Evolutionary conservation across 1,140 invertebrate species (phyloP), one percentile per base, ranked within the genome.

Genomic region (Philopotamus ludificatus): DNA sequence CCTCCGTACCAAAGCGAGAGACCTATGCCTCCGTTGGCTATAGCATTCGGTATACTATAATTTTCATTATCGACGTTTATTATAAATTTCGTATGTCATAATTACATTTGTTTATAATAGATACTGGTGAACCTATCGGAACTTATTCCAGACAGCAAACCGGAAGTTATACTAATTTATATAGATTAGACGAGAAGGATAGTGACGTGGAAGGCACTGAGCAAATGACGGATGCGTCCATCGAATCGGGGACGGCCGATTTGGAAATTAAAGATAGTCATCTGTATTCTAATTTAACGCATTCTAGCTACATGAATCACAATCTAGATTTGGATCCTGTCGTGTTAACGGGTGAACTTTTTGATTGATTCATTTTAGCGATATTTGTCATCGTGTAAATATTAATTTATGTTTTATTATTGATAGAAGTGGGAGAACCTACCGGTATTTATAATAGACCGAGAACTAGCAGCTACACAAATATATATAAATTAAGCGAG

Each of bases 251-350:
- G 18, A 28, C 18, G 45, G 34, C 42, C 8, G 54, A 45, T 2
- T 9, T 53, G 15, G 61, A 67, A n/a, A 25, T 15, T 25, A 47
- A 61, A 49, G 44, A 62, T 7, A 49, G 59, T 25, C 67, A 67
- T 50, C 63, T 68, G 8, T 68, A 68, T 53, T 68, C 70, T 34
- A 68, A 71, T 28, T 49, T 68, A 18, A 34, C 45, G 0, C 58
- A 68, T 44, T 72, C 73, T 65, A 72, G 71, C 20, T 75, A 76
- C 71, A 72, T 73, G 70, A 74, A 75, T 70, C 71, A 74, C 67
- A 72, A 73, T 68, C 71, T 77, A 42, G 74, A 77, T 59, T 68
- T 73, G 28, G 74, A 75, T 68, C 73, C 74, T 45, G 66, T 72
- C 70, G 71, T 73, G 55, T 70, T 73, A 55, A 71, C 71, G 20